Percentiles rank a stretch among this genome's conserved stretches.
Evolutionary conservation across 2,797 vertebrate genomes (phyloP).

Genomic region (Megaceryle alcyon): DNA sequence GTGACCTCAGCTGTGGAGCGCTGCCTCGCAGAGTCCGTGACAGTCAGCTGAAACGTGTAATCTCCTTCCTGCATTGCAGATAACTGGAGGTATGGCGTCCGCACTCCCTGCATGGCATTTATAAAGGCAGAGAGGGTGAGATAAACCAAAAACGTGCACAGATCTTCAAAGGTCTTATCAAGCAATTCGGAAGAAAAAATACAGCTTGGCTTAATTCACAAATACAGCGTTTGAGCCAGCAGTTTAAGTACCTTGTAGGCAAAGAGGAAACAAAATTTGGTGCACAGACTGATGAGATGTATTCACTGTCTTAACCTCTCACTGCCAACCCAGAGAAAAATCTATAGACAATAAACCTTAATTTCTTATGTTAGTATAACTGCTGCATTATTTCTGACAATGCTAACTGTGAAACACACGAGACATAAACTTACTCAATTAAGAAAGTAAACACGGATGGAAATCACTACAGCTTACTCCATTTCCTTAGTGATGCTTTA

Average conservation of each 20-base stretch:
- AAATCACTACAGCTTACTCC: background rate
- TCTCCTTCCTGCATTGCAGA: slow-evolving; percentile 82
- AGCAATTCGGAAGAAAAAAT: background rate
- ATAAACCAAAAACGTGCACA: background rate
- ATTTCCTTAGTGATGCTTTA: background rate
- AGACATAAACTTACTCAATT: background rate
- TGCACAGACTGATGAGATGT: background rate
- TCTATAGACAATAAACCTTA: background rate
- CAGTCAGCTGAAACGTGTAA: slow-evolving; percentile 81
- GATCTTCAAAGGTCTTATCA: background rate
- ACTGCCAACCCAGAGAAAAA: background rate
- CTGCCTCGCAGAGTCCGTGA: slow-evolving; percentile 81
- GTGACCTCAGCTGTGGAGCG: slow-evolving; percentile 76
- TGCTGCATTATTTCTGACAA: background rate
- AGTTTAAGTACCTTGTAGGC: background rate
- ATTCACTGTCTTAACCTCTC: background rate
- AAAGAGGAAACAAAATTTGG: background rate
- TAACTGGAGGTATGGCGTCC: slow-evolving; percentile 78
- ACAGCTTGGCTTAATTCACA: background rate
- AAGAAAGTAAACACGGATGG: background rate
- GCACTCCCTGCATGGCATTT: slow-evolving; percentile 59
- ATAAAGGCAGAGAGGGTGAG: accelerated
- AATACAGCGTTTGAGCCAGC: background rate
- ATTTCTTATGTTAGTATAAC: background rate
- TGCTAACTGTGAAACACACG: background rate